A percentile compares a stretch with the other conserved stretches of the same genome.
Evolutionary conservation across 2,797 vertebrate genomes (phyloP).

Genomic region (Crocidura indochinensis): DNA sequence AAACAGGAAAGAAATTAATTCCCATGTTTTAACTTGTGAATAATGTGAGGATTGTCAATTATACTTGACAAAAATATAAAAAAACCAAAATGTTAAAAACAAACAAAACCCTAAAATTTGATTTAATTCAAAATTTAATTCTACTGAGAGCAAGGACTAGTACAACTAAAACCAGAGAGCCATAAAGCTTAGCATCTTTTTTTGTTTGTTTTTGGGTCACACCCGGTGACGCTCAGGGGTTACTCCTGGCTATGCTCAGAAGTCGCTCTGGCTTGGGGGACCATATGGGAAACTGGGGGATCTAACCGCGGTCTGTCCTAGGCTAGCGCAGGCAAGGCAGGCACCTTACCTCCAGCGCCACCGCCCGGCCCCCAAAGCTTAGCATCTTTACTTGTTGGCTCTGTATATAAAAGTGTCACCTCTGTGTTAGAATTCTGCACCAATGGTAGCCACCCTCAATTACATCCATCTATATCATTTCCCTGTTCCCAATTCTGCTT

Average conservation of each 20-base stretch:
- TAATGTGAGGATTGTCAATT: slow-evolving; percentile 17
- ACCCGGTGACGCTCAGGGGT: too few relatives aligned
- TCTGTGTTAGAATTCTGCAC: not conserved
- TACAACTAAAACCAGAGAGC: not conserved
- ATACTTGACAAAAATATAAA: not conserved
- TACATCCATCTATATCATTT: not conserved
- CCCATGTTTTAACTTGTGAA: not conserved
- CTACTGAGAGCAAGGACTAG: too few relatives aligned
- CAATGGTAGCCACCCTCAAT: not conserved
- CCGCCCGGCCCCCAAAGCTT: too few relatives aligned
- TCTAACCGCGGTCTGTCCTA: too few relatives aligned
- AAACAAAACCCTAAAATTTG: too few relatives aligned
- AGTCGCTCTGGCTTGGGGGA: too few relatives aligned
- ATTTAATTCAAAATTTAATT: too few relatives aligned
- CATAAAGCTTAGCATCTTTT: not conserved
- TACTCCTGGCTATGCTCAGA: too few relatives aligned
- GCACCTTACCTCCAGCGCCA: too few relatives aligned
- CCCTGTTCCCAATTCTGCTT: not conserved
- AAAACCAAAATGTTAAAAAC: not conserved
- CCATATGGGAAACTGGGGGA: too few relatives aligned
- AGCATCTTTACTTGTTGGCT: not conserved
- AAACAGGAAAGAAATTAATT: slow-evolving; percentile 37
- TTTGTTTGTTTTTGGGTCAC: too few relatives aligned
- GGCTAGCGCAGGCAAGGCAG: too few relatives aligned
- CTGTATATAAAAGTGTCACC: not conserved